Evolutionary conservation across 2,797 vertebrate genomes (phyloP), one percentile per base, ranked within the genome.

Genomic region (Merluccius polli): DNA sequence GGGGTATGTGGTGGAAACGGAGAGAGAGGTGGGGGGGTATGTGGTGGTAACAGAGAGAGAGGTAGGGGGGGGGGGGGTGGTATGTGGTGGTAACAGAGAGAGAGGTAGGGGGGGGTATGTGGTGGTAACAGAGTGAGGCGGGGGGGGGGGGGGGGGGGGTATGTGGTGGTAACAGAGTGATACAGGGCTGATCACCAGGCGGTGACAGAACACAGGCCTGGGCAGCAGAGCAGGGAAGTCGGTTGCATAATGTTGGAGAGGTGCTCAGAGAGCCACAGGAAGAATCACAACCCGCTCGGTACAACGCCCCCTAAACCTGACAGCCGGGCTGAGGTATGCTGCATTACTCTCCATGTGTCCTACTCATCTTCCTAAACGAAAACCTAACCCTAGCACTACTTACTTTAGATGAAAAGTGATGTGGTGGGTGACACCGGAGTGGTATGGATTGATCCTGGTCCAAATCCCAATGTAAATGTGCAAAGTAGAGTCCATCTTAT

Each of bases 241-340:
- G 82, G 87, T 93, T 92, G 89, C 87, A 91, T 92, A 93, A 92
- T 92, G 81, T 86, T 85, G 77, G 82, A 87, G 87, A 87, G 84
- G 83, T 84, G 82, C 85, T 89, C 76, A 81, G 63, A 73, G 76
- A 70, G 85, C 86, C 85, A 87, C 85, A 86, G 79, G 70, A 78
- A 81, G 82, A 88, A 83, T 84, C 89, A 88, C 79, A 88, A 88
- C 88, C 88, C 86, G 85, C 87, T 85, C 83, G 85, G 78, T 81
- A 86, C 80, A 86, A 85, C 86, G 88, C 89, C 91, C 91, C 82
- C 78, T 73, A 70, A 89, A 86, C 81, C 87, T 87, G 81, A 72
- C 86, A 88, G 67, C 59, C 59, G 27, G 59, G 59, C 41, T 48
- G 41, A 63, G 59, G 27, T 63, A 63, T 27, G 27, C 59, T 63